Conservation (phyloP, 2,797 vertebrate species). For the Eulemur coronatus region DNA sequence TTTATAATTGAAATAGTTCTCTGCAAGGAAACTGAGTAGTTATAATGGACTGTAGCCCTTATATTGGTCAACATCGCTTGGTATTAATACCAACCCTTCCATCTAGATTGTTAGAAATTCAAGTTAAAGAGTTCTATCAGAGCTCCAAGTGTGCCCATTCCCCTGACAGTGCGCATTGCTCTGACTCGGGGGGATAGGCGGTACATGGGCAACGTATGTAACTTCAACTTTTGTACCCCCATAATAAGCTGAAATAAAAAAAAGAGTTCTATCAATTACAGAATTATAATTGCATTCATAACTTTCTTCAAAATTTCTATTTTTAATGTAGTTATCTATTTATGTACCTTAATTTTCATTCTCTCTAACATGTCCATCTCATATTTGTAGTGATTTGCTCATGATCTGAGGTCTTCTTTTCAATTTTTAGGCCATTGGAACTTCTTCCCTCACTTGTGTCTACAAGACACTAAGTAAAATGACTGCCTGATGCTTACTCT, state of each 20-base stretch:
- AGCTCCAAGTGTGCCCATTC: too few species aligned
- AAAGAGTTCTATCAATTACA: background rate
- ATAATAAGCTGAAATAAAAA: too few species aligned
- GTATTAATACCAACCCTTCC: background rate
- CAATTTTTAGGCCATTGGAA: background rate
- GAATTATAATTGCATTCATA: background rate
- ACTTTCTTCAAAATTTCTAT: background rate
- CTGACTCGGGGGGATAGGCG: too few species aligned
- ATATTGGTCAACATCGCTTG: background rate
- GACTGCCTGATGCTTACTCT: background rate
- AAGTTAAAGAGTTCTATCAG: conserved; percentile 1
- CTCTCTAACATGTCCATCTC: background rate
- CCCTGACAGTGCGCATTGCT: too few species aligned
- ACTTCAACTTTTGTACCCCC: too few species aligned
- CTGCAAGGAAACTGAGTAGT: background rate
- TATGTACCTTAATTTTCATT: background rate
- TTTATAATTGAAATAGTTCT: background rate
- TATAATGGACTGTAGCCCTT: background rate
- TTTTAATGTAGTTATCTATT: conserved; percentile 9
- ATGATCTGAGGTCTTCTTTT: background rate
- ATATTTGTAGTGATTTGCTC: background rate
- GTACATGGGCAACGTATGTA: too few species aligned
- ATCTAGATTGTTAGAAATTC: background rate
- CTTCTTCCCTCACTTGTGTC: background rate
- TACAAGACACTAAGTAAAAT: background rate